Evolutionary conservation across 2,113 vertebrate genomes (phyloP), one percentile per base, ranked within the genome.

Genomic region (Actenoides lindsayi): DNA sequence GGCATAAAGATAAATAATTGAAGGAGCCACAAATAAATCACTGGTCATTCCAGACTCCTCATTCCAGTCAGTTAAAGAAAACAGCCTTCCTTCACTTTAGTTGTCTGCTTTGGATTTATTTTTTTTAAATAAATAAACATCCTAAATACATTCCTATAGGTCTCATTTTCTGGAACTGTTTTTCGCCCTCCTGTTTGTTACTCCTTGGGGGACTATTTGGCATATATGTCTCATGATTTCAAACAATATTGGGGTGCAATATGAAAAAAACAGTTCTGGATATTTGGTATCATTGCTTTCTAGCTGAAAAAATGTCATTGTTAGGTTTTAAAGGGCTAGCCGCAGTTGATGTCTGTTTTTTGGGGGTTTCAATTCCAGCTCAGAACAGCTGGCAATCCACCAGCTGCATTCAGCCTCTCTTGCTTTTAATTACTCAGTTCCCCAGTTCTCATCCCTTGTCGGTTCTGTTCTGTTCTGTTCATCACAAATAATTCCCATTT

Each of bases 401-500:
- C 83, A 93, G 37, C 42, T 71, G 62, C 62, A 71, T 59, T 59
- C 62, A 9, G 24, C 71, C 30, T 89, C 35, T 83, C 73, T 81
- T 44, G n/a, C 28, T 89, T 53, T 42, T 84, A 70, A 91, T 84
- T 87, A 70, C 39, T 75, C 57, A 54, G 24, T 44, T 56, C 30
- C 62, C 28, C 42, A 78, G 24, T 71, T 71, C 39, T 87, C 42
- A 42, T 89, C 76, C 57, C 53, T 88, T 60, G 19, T 87, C 0
- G 0, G 25, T 69, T 92, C 80, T 37, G 3, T 95, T 92, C 80
- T 37, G 3, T 95, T 92, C 77, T 89, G 24, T 25, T 87, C 73
- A 64, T 39, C 46, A 64, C 77, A 93, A 79, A 88, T 95, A 90
- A 78, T 81, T 92, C 28, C 12, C 19, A 54, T 82, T 95, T 86